Evolutionary conservation across 2,797 vertebrate genomes (phyloP).

Genomic region (Sarcoramphus papa): DNA sequence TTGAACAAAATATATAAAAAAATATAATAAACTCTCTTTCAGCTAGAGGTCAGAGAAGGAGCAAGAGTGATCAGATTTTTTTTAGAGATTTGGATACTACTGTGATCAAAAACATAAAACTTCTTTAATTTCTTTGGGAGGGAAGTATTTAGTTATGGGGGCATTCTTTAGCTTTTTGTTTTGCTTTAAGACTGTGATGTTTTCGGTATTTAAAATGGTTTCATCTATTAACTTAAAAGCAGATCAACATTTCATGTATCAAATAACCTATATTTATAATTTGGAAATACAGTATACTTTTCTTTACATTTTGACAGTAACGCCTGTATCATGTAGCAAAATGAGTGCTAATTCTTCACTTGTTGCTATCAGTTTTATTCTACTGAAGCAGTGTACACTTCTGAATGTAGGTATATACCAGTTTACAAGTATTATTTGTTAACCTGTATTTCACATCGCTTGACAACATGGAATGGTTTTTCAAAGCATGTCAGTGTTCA

Average conservation of each 20-base stretch:
- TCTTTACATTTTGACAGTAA: background rate
- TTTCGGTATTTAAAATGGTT: background rate
- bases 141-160: background rate
- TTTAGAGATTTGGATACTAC: background rate
- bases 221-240: background rate
- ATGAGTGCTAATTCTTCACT: background rate
- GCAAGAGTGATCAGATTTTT: background rate
- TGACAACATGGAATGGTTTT: background rate
- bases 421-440: background rate
- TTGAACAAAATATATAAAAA: background rate
- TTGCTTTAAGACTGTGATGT: background rate
- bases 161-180: background rate
- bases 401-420: background rate
- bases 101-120: background rate
- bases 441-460: background rate
- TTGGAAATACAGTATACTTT: background rate
- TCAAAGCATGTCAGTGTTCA: background rate
- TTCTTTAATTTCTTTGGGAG: background rate
- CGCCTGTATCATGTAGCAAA: background rate
- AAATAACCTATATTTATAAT: background rate
- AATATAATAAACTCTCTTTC: background rate
- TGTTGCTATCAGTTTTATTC: background rate
- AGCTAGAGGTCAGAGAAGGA: slow-evolving; percentile 15
- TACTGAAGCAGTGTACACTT: background rate
- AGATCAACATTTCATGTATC: background rate